Conservation (phyloP, 1,140 invertebrate genomes). For the Lordiphosa mommai region DNA sequence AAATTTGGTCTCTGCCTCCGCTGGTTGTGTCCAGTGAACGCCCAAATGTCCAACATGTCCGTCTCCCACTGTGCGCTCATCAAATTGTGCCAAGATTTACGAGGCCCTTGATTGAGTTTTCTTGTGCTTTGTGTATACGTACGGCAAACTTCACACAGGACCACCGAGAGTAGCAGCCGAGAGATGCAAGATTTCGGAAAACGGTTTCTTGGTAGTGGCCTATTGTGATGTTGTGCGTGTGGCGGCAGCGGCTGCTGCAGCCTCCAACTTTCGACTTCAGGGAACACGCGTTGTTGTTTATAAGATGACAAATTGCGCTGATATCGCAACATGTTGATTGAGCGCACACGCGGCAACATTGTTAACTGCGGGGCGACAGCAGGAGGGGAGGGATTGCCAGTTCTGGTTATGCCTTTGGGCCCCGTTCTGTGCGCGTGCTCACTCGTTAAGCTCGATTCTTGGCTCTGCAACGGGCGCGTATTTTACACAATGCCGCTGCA, state of each 20-base stretch:
- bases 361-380: slow-evolving; percentile 20
- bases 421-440: slow-evolving; percentile 66
- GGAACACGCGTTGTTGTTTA: slow-evolving; percentile 54
- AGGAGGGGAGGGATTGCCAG: slow-evolving; percentile 1
- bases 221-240: slow-evolving; percentile 32
- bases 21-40: no score
- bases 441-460: slow-evolving; percentile 45
- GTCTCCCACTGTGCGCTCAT: slow-evolving; percentile 71
- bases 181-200: slow-evolving; percentile 37
- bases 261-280: slow-evolving; percentile 10
- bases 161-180: slow-evolving; percentile 39
- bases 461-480: slow-evolving; percentile 29
- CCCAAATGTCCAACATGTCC: background rate
- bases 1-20: no score
- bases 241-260: slow-evolving; percentile 9
- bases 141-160: slow-evolving; percentile 73
- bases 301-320: slow-evolving; percentile 75
- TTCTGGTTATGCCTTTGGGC: slow-evolving; percentile 25
- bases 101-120: slow-evolving; percentile 75
- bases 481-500: slow-evolving; percentile 48
- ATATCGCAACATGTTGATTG: slow-evolving; percentile 77
- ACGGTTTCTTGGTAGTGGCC: slow-evolving; percentile 53
- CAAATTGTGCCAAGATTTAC: slow-evolving; percentile 76
- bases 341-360: slow-evolving; percentile 72
- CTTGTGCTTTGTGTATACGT: slow-evolving; percentile 72